Evolutionary conservation across 2,797 vertebrate species (phyloP).

Genomic region (Acestrorhynchus altus): DNA sequence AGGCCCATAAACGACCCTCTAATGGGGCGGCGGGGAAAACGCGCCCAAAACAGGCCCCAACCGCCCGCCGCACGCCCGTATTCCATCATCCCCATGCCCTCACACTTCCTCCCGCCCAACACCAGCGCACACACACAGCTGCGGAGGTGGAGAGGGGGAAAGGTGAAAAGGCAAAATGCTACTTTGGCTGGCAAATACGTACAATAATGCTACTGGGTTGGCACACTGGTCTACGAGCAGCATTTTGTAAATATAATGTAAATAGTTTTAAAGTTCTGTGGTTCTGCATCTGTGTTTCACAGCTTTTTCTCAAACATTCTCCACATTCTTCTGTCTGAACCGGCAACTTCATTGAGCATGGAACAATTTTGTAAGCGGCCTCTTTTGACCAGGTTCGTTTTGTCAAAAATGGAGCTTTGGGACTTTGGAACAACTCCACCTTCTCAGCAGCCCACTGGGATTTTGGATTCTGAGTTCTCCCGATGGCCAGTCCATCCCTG

Average conservation of each 20-base stretch:
- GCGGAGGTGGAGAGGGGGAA: slow-evolving; percentile 77
- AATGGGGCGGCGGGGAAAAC: slow-evolving; percentile 76
- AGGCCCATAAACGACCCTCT: slow-evolving; percentile 86
- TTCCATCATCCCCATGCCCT: slow-evolving; percentile 99
- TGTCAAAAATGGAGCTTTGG: too few relatives aligned
- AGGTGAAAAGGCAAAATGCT: slow-evolving; percentile 48
- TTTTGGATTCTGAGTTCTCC: too few relatives aligned
- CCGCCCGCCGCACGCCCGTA: slow-evolving; percentile 95
- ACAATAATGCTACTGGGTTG: not conserved
- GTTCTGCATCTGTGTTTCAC: too few relatives aligned
- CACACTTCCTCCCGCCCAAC: slow-evolving; percentile 97
- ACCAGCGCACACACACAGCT: slow-evolving; percentile 95
- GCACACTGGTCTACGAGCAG: not conserved
- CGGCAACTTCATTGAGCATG: too few relatives aligned
- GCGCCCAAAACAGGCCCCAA: slow-evolving; percentile 86
- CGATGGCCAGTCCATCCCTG: too few relatives aligned
- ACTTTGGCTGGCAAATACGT: not conserved
- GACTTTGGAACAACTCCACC: too few relatives aligned
- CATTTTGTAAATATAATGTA: not conserved
- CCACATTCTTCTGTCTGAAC: too few relatives aligned
- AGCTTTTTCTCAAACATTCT: too few relatives aligned
- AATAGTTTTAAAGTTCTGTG: too few relatives aligned
- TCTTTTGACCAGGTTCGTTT: too few relatives aligned
- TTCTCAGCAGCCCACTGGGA: too few relatives aligned
- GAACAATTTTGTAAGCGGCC: too few relatives aligned